Conservation (phyloP, 2,797 vertebrate genomes). For the Hephaestus fuliginosus region DNA sequence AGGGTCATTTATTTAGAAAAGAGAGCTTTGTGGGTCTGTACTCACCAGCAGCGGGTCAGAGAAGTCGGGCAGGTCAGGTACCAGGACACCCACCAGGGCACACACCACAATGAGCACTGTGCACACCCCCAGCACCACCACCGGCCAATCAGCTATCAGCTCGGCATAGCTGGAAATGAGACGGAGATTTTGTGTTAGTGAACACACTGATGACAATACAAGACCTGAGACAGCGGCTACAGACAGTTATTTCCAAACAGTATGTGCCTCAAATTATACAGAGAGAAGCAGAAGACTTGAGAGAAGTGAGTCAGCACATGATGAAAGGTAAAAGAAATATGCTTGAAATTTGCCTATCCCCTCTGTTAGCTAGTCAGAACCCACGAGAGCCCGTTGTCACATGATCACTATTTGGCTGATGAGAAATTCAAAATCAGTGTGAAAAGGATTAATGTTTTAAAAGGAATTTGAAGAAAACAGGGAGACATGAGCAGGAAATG, state of each 20-base stretch:
- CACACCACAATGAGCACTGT: slow-evolving; percentile 96
- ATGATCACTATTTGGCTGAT: neutral
- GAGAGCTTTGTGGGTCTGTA: neutral
- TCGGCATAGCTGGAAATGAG: slow-evolving; percentile 90
- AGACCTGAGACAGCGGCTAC: no score
- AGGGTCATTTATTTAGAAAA: neutral
- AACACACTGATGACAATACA: neutral
- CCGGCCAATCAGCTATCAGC: slow-evolving; percentile 97
- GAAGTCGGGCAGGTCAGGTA: slow-evolving; percentile 97
- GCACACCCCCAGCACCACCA: slow-evolving; percentile 97
- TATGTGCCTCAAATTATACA: neutral
- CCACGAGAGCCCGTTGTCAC: neutral
- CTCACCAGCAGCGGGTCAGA: slow-evolving; percentile 97
- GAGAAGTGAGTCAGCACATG: neutral
- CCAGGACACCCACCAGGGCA: slow-evolving; percentile 93
- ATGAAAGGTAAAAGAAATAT: neutral
- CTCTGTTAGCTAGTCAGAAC: neutral
- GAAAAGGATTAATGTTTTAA: neutral
- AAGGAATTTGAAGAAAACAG: neutral
- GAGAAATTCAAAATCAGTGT: neutral
- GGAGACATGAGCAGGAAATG: neutral
- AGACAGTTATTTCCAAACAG: neutral
- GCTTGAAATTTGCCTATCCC: neutral
- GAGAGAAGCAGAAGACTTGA: neutral
- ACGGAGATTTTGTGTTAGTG: slow-evolving; percentile 3